phyloP scores from a whole-genome alignment of 2,113 vertebrate species.

The Amblyornis subalaris region DNA sequence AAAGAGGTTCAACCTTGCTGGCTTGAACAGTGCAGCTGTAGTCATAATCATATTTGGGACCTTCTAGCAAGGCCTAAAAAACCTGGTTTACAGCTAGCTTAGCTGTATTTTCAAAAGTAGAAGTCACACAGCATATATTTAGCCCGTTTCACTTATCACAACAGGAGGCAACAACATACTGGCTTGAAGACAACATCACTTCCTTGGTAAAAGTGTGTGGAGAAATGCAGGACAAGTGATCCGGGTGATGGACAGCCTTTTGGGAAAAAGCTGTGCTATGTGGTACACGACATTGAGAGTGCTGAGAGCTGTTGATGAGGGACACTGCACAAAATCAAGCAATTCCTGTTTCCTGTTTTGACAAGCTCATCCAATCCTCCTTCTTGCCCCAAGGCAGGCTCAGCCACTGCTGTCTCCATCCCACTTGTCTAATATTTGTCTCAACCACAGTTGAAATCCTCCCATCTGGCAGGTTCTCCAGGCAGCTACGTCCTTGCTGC shows the following conservation, averaged over 20 bases:
- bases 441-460: not conserved
- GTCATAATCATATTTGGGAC: not conserved
- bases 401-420: fast-evolving
- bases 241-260: not conserved
- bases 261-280: not conserved
- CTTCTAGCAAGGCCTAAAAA: not conserved
- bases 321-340: not conserved
- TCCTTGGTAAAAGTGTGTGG: not conserved
- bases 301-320: not conserved
- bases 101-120: not conserved
- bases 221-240: not conserved
- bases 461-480: not conserved
- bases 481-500: not conserved
- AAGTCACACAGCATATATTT: not conserved
- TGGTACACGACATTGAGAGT: fast-evolving
- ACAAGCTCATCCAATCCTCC: not conserved
- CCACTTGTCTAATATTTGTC: not conserved
- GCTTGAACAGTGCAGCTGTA: not conserved
- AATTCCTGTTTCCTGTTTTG: not conserved
- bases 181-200: not conserved
- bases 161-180: not conserved
- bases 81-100: not conserved
- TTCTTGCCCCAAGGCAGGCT: not conserved
- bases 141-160: not conserved
- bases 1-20: not conserved